Evolutionary conservation across 2,888 invertebrate species (phyloP).

Genomic region (Leptogaster cylindrica): DNA sequence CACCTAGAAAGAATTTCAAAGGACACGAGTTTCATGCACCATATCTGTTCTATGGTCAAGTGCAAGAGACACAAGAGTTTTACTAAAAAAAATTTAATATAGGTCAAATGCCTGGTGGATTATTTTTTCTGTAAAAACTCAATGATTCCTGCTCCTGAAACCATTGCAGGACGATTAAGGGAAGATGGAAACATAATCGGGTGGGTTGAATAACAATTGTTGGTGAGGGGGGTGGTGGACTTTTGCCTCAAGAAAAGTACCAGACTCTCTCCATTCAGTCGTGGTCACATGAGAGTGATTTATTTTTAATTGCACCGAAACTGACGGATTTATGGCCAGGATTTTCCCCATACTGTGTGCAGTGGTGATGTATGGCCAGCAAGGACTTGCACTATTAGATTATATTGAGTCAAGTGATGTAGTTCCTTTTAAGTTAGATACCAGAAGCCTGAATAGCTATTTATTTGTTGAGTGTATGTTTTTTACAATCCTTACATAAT

Average conservation of each 20-base stretch:
- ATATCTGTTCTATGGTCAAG: not conserved
- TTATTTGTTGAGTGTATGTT: too few relatives aligned
- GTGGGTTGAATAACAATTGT: constrained; percentile 36
- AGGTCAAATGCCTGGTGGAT: not conserved
- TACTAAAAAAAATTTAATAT: not conserved
- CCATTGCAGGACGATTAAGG: constrained; percentile 23
- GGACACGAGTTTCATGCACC: not conserved
- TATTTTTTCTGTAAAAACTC: not conserved
- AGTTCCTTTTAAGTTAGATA: too few relatives aligned
- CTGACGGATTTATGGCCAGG: constrained; percentile 51
- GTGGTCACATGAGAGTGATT: constrained; percentile 51
- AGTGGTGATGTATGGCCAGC: constrained; percentile 14
- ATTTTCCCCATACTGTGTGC: constrained; percentile 30
- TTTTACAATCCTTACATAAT: too few relatives aligned
- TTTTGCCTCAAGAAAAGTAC: constrained; percentile 12
- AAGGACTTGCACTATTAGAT: constrained; percentile 19
- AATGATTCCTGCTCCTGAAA: not conserved
- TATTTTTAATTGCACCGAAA: constrained; percentile 51
- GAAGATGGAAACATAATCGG: constrained; percentile 40
- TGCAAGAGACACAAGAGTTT: not conserved
- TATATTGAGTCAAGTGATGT: constrained; percentile 15
- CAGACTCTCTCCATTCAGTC: constrained; percentile 24
- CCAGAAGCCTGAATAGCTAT: too few relatives aligned
- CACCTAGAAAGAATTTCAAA: too few relatives aligned
- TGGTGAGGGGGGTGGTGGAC: not conserved